Evolutionary conservation across 2,888 invertebrate genomes (phyloP).

Genomic region (Petrolisthes manimaculis): DNA sequence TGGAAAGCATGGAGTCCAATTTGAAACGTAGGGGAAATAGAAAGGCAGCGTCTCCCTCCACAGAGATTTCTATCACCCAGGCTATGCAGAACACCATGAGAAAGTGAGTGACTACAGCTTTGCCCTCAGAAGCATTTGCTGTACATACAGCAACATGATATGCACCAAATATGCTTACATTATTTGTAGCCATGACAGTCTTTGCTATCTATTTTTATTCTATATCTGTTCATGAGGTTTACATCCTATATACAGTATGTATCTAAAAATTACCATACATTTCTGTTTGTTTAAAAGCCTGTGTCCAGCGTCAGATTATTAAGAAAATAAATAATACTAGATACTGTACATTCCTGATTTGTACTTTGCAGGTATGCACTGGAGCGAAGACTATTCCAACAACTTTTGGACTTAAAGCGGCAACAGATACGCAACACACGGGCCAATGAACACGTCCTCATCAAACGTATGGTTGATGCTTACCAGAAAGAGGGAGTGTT

Average conservation of each 20-base stretch:
- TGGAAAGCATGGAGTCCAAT: conserved; percentile 47
- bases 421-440: conserved; percentile 91
- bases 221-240: too few relatives aligned
- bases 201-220: too few relatives aligned
- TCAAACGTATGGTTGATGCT: conserved; percentile 87
- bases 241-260: too few relatives aligned
- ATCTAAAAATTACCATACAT: too few relatives aligned
- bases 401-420: conserved; percentile 89
- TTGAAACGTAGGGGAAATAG: conserved; percentile 27
- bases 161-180: too few relatives aligned
- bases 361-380: conserved; percentile 79
- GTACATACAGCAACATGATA: too few relatives aligned
- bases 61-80: conserved; percentile 64
- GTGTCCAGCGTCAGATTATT: neutral
- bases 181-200: too few relatives aligned
- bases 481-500: conserved; percentile 82
- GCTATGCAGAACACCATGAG: conserved; percentile 66
- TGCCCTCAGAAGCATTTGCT: neutral
- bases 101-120: conserved; percentile 50
- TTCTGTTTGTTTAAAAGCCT: too few relatives aligned
- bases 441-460: conserved; percentile 87
- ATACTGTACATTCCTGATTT: neutral
- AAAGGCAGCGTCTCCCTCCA: conserved; percentile 48
- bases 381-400: conserved; percentile 92
- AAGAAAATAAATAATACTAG: neutral